These are phyloP conservation scores for Oxyura jamaicensis DNA, from an alignment of 2,113 vertebrate genomes.

Conservation along the genomic window DNA sequence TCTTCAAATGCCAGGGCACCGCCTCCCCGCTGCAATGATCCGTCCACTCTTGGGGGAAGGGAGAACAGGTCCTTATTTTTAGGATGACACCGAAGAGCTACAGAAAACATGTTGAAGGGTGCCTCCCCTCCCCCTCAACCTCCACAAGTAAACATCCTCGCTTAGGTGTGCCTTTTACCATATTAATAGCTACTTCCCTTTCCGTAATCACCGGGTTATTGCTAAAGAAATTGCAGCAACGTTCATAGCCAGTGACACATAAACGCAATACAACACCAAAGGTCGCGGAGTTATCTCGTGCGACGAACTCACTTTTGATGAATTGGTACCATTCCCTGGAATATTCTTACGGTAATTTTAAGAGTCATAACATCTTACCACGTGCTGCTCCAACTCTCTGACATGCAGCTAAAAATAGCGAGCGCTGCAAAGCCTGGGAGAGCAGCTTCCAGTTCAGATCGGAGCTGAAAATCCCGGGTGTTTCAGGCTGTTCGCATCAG, in stretches of 20 bases:
- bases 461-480: constrained; percentile 47
- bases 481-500: not conserved
- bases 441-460: constrained; percentile 47
- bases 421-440: constrained; percentile 46
- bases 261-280: constrained; percentile 16
- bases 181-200: constrained; percentile 67
- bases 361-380: constrained; percentile 64
- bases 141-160: constrained; percentile 33
- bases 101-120: constrained; percentile 29
- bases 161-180: constrained; percentile 62
- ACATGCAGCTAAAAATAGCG: constrained; percentile 65
- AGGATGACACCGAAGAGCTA: not conserved
- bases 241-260: constrained; percentile 39
- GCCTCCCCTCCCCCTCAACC: not conserved
- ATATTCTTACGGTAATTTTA: constrained; percentile 64
- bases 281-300: not conserved
- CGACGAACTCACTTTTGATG: constrained; percentile 42
- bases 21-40: not conserved
- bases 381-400: constrained; percentile 55
- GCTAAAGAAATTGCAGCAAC: constrained; percentile 41
- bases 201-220: constrained; percentile 52
- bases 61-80: not conserved
- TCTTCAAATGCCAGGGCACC: not conserved
- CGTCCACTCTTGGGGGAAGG: not conserved
- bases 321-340: constrained; percentile 47